Evolutionary conservation across 2,888 invertebrate species (phyloP), one percentile per base, ranked within the genome.

Genomic region (Leistus spinibarbis): DNA sequence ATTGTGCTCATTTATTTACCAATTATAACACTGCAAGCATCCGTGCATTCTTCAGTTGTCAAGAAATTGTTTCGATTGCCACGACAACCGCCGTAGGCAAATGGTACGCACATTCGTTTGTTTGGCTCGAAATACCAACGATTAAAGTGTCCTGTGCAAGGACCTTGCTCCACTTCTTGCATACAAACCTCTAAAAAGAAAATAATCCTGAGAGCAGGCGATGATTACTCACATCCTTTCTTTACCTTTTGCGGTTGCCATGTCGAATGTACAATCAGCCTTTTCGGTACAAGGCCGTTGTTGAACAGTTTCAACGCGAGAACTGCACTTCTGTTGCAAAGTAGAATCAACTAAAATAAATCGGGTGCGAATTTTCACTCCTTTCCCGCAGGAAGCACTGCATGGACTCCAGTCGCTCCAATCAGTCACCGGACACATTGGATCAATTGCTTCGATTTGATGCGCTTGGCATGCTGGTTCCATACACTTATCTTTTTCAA

Each of bases 321-420:
- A 86, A 54, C 90, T 88, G 84, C 95, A 96, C 76, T 88, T 87
- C 78, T 88, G 87, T 82, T 92, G 90, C 19, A 88, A 83, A 10
- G 89, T 90, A 1, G 92, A 90, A 64, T 91, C 90, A 68, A 93
- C 91, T 76, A 91, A 82, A 17, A 91, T 82, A 78, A 95, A 87
- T 3, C 97, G 89, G 54, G 93, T 93, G 70, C 95, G 90, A 74
- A 91, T 85, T 77, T 89, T 88, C 16, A 93, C 90, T 0, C 97
- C 97, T 82, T 90, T 90, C 0, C 96, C 97, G 83, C 97, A 98
- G 5, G 94, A 91, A 0, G 93, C 94, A 68, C 94, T 93, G 86
- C 97, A 98, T 0, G 96, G 93, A 73, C 95, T 95, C 97, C 97
- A 98, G 79, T 93, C 92, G 74, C 94, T 91, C 97, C 97, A 98